Percentiles rank a stretch among this genome's conserved stretches.
Evolutionary conservation across 2,113 vertebrate genomes (phyloP).

Genomic region (Silurus glanis): DNA sequence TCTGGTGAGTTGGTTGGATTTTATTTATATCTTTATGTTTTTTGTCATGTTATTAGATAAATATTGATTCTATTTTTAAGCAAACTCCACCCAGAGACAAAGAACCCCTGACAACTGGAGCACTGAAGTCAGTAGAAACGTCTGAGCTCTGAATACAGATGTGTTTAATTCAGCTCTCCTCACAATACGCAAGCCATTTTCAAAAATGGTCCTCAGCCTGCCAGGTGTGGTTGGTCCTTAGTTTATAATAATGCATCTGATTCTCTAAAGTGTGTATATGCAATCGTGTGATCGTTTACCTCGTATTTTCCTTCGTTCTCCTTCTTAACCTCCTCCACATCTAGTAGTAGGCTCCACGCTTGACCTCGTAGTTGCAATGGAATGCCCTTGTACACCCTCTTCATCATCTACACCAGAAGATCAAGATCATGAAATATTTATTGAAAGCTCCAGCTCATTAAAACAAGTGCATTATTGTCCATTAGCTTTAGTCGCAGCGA

Average conservation of each 20-base stretch:
- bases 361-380: conserved; percentile 87
- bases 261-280: neutral
- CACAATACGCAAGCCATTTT: neutral
- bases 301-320: conserved; percentile 86
- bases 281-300: conserved; percentile 59
- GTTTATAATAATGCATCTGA: neutral
- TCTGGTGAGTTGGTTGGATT: too few species aligned
- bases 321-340: conserved; percentile 80
- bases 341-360: conserved; percentile 85
- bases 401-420: conserved; percentile 77
- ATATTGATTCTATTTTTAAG: neutral
- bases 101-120: neutral
- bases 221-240: neutral
- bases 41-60: too few species aligned
- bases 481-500: neutral
- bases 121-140: neutral
- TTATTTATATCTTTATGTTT: too few species aligned
- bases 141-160: neutral
- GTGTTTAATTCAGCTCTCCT: neutral
- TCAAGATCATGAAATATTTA: neutral
- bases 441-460: too few species aligned
- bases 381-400: conserved; percentile 89
- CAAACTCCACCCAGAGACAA: neutral
- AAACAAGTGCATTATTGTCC: neutral
- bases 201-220: neutral